Evolutionary conservation across 1,140 invertebrate genomes (phyloP).

Genomic region (Drosophila chauvacae): DNA sequence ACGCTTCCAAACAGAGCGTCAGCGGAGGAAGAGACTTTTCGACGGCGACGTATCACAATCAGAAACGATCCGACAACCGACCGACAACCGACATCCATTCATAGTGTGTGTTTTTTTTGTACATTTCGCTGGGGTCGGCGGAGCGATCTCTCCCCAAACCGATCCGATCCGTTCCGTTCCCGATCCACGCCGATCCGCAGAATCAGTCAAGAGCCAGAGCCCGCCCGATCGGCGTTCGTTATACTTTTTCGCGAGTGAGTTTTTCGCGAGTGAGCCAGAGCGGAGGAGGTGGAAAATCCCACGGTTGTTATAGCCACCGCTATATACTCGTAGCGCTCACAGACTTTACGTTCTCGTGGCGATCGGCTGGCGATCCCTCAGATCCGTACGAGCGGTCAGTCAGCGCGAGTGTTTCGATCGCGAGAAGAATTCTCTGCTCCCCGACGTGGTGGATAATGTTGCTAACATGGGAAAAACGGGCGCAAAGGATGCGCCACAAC

Average conservation of each 20-base stretch:
- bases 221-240: conserved; percentile 36
- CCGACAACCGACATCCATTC: conserved; percentile 63
- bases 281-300: conserved; percentile 59
- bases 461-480: conserved; percentile 69
- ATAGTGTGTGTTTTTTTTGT: conserved; percentile 42
- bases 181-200: conserved; percentile 17
- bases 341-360: conserved; percentile 43
- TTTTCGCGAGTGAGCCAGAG: conserved; percentile 54
- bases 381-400: conserved; percentile 61
- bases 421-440: conserved; percentile 19
- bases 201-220: conserved; percentile 37
- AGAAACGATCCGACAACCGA: conserved; percentile 48
- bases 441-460: conserved; percentile 7
- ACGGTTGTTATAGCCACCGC: conserved; percentile 39
- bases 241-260: conserved; percentile 45
- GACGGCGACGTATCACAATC: conserved; percentile 65
- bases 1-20: conserved; percentile 79
- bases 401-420: conserved; percentile 35
- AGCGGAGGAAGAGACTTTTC: conserved; percentile 66
- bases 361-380: conserved; percentile 55
- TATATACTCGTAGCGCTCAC: conserved; percentile 10
- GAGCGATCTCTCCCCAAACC: conserved; percentile 22
- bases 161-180: conserved; percentile 26
- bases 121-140: conserved; percentile 38
- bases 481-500: conserved; percentile 68